These are phyloP conservation scores for Platycercus adscitus DNA, from an alignment of 2,113 vertebrate genomes.

Conservation along the genomic window DNA sequence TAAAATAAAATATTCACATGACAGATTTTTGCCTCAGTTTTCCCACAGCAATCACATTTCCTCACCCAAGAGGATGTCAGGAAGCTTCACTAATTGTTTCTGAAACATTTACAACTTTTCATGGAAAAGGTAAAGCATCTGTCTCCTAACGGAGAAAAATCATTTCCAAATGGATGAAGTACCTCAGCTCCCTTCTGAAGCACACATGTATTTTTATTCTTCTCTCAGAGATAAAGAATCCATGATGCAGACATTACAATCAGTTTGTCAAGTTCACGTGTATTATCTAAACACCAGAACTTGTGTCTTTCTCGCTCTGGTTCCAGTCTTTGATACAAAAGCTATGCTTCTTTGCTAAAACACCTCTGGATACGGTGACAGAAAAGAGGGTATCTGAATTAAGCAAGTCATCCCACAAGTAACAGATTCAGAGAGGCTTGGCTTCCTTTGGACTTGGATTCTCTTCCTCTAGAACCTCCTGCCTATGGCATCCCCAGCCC, in stretches of 20 bases:
- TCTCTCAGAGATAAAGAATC: conserved; percentile 33
- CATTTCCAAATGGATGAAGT: conserved; percentile 40
- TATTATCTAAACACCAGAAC: neutral
- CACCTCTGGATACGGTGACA: neutral
- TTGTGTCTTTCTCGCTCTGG: neutral
- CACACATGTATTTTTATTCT: neutral
- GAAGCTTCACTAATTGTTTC: conserved; percentile 70
- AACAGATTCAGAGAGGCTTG: neutral
- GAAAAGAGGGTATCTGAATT: neutral
- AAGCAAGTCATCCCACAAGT: neutral
- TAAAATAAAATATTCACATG: conserved; percentile 67
- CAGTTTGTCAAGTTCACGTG: neutral
- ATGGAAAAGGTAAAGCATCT: conserved; percentile 58
- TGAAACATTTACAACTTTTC: conserved; percentile 69
- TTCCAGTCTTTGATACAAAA: neutral
- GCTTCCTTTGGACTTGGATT: neutral
- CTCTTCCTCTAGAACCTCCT: neutral
- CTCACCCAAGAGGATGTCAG: conserved; percentile 55
- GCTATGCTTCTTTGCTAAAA: neutral
- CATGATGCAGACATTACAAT: neutral
- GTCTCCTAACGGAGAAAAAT: conserved; percentile 65
- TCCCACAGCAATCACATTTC: conserved; percentile 68
- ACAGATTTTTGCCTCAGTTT: conserved; percentile 68
- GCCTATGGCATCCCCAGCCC: no score
- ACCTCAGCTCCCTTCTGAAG: conserved; percentile 18